Conservation (phyloP, 2,888 invertebrate genomes). For the Eupithecia subfuscata region DNA sequence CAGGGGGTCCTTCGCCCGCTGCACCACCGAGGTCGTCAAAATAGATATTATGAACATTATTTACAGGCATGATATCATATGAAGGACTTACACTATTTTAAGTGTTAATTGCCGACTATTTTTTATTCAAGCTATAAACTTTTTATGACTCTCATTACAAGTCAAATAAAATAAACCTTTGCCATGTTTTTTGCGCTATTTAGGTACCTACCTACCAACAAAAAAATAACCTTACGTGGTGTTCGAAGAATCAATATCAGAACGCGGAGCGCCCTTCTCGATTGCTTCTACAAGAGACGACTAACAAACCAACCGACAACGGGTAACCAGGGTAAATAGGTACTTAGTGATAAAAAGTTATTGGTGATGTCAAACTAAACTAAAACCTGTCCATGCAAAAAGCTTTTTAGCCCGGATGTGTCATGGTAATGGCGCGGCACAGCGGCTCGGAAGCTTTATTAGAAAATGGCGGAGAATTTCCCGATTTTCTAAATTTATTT, state of each 20-base stretch:
- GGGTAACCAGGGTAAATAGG: too few relatives aligned
- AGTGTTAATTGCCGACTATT: not conserved
- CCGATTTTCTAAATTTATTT: too few relatives aligned
- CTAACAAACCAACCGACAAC: too few relatives aligned
- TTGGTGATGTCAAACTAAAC: not conserved
- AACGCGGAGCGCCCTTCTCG: too few relatives aligned
- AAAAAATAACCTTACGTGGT: not conserved
- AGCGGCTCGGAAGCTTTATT: too few relatives aligned
- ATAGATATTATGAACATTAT: too few relatives aligned
- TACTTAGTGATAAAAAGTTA: not conserved
- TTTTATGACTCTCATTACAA: constrained; percentile 6
- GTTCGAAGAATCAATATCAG: constrained; percentile 1
- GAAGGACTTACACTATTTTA: not conserved
- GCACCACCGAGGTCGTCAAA: too few relatives aligned
- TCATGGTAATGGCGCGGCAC: too few relatives aligned
- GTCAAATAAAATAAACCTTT: constrained; percentile 5
- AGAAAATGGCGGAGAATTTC: too few relatives aligned
- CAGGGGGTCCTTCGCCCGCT: too few relatives aligned
- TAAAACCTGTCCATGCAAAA: not conserved
- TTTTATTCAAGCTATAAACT: not conserved
- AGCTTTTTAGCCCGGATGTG: not conserved
- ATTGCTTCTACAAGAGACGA: too few relatives aligned
- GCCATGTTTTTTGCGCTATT: not conserved
- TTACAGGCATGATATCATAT: not conserved
- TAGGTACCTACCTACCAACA: not conserved